A percentile compares a stretch with the other conserved stretches of the same genome.
Evolutionary conservation across 2,888 invertebrate genomes (phyloP).

Genomic region (Clusia tigrina): DNA sequence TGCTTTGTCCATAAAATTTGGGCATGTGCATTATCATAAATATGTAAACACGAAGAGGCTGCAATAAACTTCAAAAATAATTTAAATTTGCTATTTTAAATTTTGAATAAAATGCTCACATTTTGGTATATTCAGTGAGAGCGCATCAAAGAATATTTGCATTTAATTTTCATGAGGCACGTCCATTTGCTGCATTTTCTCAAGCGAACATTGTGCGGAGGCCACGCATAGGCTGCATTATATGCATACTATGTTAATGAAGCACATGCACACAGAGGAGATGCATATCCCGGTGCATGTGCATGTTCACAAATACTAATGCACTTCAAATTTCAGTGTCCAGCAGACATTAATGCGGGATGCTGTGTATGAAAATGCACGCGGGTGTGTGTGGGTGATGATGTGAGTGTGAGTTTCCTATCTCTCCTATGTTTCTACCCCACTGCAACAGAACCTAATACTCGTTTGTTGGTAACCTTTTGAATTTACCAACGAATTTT

Average conservation of each 20-base stretch:
- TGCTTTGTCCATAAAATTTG: no score
- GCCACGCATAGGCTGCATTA: background rate
- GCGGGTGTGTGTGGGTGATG: background rate
- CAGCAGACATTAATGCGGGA: background rate
- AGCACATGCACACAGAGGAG: conserved; percentile 18
- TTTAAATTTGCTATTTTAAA: conserved; percentile 4
- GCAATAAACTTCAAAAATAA: conserved; percentile 13
- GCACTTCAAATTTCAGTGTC: no score
- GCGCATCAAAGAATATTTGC: conserved; percentile 40
- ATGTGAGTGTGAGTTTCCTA: background rate
- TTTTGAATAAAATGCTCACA: background rate
- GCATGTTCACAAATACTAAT: no score
- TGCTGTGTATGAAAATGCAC: background rate
- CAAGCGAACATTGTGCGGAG: conserved; percentile 2
- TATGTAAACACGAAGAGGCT: background rate
- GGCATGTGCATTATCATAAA: background rate
- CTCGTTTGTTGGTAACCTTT: conserved; percentile 23
- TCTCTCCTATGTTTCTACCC: background rate
- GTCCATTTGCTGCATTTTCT: conserved; percentile 33
- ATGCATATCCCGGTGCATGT: conserved; percentile 10
- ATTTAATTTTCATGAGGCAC: conserved; percentile 34
- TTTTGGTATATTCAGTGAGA: conserved; percentile 29
- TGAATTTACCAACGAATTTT: conserved; percentile 25
- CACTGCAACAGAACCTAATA: background rate
- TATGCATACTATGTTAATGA: conserved; percentile 30